These are phyloP conservation scores for Melanogrammus aeglefinus DNA, from an alignment of 2,797 vertebrate genomes.

Conservation along the genomic window DNA sequence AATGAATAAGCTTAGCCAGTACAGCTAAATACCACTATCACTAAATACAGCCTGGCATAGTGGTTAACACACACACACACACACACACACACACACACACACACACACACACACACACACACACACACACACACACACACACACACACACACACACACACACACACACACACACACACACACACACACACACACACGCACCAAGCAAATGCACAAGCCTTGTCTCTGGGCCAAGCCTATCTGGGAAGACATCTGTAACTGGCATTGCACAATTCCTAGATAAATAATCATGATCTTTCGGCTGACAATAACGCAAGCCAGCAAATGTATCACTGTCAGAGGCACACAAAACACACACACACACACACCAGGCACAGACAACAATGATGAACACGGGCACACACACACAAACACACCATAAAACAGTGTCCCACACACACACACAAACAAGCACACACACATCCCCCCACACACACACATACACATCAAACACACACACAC, in stretches of 20 bases:
- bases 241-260: constrained; percentile 22
- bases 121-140: constrained; percentile 27
- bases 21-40: constrained; percentile 34
- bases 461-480: background rate
- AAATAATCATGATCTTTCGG: constrained; percentile 48
- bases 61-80: constrained; percentile 44
- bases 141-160: constrained; percentile 31
- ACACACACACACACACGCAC: constrained; percentile 31
- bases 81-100: constrained; percentile 22
- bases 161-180: constrained; percentile 9
- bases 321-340: constrained; percentile 36
- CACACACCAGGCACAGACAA: too few species aligned
- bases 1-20: constrained; percentile 43
- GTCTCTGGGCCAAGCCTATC: constrained; percentile 34
- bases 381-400: background rate
- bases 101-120: constrained; percentile 31
- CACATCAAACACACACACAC: constrained; percentile 19
- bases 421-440: background rate
- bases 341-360: constrained; percentile 29
- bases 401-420: background rate
- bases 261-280: constrained; percentile 33
- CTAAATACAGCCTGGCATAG: constrained; percentile 46
- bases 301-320: constrained; percentile 41
- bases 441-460: constrained; percentile 33
- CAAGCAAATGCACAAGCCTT: constrained; percentile 43